phyloP scores from a whole-genome alignment of 2,888 invertebrate species.

The Odontothrips loti region DNA sequence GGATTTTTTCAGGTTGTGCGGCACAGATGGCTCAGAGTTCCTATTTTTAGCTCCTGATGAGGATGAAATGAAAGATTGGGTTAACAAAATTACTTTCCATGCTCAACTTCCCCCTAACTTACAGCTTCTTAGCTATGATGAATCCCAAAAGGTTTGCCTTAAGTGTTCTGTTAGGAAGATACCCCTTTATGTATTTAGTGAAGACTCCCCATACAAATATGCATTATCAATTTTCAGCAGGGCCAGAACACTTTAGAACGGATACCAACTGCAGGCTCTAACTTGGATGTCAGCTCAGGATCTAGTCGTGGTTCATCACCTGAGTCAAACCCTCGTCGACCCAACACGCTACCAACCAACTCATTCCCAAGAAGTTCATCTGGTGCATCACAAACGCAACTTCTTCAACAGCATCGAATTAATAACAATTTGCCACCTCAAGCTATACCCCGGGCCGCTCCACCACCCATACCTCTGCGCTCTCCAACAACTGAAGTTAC shows the following conservation, averaged over 20 bases:
- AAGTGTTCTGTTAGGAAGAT: background rate
- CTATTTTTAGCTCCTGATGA: constrained; percentile 74
- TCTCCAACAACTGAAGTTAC: constrained; percentile 46
- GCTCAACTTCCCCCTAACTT: constrained; percentile 84
- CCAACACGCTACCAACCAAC: constrained; percentile 12
- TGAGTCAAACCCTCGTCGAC: constrained; percentile 45
- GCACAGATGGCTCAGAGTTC: constrained; percentile 90
- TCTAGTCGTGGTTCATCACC: constrained; percentile 51
- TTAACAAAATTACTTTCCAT: constrained; percentile 88
- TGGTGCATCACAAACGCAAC: constrained; percentile 42
- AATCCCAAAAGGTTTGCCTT: constrained; percentile 55
- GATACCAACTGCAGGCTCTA: constrained; percentile 30
- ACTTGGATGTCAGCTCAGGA: constrained; percentile 44
- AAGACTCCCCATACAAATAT: background rate
- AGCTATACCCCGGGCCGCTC: constrained; percentile 56
- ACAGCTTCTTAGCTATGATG: constrained; percentile 79
- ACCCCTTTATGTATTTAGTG: background rate
- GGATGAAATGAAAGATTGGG: constrained; percentile 81
- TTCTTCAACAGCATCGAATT: constrained; percentile 45
- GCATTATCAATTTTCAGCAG: background rate
- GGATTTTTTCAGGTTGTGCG: constrained; percentile 58
- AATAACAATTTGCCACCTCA: constrained; percentile 58
- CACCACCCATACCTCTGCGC: constrained; percentile 54
- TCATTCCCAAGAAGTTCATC: background rate
- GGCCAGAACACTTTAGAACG: background rate